These are phyloP conservation scores for Apodemia duryi DNA, from an alignment of 2,888 invertebrate species.

Conservation along the genomic window DNA sequence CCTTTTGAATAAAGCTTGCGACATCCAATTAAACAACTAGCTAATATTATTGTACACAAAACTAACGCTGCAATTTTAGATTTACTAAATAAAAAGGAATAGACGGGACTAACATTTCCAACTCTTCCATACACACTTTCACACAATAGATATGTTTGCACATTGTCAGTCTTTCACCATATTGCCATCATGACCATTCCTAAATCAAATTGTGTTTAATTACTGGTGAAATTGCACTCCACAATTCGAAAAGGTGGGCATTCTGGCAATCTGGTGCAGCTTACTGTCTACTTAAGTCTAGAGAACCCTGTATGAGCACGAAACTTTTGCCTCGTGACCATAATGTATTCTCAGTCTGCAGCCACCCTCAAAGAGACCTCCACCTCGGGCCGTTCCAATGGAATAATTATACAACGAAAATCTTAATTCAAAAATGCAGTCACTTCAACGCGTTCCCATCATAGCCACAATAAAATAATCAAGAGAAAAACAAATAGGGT, in stretches of 20 bases:
- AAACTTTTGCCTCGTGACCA: constrained; percentile 53
- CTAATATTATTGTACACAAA: too few relatives aligned
- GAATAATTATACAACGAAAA: background rate
- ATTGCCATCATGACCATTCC: constrained; percentile 54
- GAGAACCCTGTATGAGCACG: constrained; percentile 67
- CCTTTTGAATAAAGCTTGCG: too few relatives aligned
- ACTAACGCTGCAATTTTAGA: too few relatives aligned
- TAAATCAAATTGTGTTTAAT: constrained; percentile 5
- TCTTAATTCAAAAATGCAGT: constrained; percentile 14
- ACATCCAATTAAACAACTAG: too few relatives aligned
- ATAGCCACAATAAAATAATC: background rate
- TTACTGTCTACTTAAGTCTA: constrained; percentile 64
- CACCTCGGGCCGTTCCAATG: constrained; percentile 22
- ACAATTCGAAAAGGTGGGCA: constrained; percentile 59
- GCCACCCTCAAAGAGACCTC: constrained; percentile 57
- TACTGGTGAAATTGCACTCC: constrained; percentile 29
- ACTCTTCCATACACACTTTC: constrained; percentile 25
- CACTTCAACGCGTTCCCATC: constrained; percentile 18
- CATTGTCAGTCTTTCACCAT: constrained; percentile 54
- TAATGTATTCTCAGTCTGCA: constrained; percentile 61
- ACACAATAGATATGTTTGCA: constrained; percentile 29
- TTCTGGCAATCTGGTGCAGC: constrained; percentile 56
- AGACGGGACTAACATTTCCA: background rate
- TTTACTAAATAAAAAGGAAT: too few relatives aligned
- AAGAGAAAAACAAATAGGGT: background rate